Conservation (phyloP, 2,113 vertebrate species). For the Leucoraja erinaceus region DNA sequence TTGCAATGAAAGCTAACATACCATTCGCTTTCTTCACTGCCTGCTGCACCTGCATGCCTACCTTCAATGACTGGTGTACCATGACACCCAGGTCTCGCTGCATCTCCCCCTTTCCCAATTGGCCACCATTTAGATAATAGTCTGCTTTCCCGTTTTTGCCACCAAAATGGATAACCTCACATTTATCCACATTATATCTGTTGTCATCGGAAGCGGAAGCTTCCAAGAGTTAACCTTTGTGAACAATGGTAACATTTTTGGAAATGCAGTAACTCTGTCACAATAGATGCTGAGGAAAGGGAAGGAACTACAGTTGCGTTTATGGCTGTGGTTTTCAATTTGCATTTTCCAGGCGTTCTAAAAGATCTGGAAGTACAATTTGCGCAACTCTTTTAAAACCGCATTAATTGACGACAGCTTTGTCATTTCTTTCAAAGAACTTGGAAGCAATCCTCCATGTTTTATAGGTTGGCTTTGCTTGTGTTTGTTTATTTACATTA, state of each 20-base stretch:
- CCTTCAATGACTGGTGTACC: too few species aligned
- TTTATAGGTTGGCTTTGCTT: neutral
- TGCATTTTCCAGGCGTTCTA: neutral
- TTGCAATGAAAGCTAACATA: too few species aligned
- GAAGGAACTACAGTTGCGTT: neutral
- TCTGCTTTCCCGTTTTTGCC: too few species aligned
- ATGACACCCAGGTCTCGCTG: too few species aligned
- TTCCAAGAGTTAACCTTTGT: neutral
- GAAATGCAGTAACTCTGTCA: neutral
- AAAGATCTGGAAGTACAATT: neutral
- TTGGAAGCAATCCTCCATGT: neutral
- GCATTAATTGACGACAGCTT: neutral
- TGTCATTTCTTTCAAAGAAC: neutral
- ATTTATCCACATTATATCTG: too few species aligned
- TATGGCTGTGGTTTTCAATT: neutral
- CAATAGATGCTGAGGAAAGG: neutral
- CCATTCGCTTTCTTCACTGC: too few species aligned
- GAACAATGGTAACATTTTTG: neutral
- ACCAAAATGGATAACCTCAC: too few species aligned
- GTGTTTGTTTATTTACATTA: neutral
- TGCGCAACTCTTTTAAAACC: neutral
- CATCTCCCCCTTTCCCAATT: too few species aligned
- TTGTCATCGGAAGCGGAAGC: neutral
- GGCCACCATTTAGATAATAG: too few species aligned
- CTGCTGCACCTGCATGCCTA: too few species aligned